Evolutionary conservation across 2,797 vertebrate genomes (phyloP).

Genomic region (Amblyopsis hoosieri): DNA sequence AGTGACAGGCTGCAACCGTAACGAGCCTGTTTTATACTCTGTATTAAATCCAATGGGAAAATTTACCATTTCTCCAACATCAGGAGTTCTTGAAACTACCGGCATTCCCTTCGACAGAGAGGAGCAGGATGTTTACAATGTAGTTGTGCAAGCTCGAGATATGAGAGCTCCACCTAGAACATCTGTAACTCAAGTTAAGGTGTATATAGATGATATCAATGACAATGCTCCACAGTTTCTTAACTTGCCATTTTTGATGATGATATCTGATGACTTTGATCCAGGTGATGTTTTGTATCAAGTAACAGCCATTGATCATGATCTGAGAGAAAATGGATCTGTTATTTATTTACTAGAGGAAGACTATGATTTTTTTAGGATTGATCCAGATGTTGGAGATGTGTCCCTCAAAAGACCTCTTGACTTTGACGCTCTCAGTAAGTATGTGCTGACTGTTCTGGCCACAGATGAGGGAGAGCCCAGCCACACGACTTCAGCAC

Average conservation of each 20-base stretch:
- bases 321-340: constrained; percentile 85
- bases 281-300: constrained; percentile 94
- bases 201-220: constrained; percentile 90
- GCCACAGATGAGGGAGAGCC: constrained; percentile 86
- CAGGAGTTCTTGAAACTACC: constrained; percentile 88
- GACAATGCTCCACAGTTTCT: constrained; percentile 90
- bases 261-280: constrained; percentile 87
- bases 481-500: constrained; percentile 73
- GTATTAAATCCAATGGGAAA: constrained; percentile 84
- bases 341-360: constrained; percentile 87
- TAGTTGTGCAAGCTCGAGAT: constrained; percentile 89
- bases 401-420: constrained; percentile 90
- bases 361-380: constrained; percentile 87
- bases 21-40: constrained; percentile 87
- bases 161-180: constrained; percentile 81
- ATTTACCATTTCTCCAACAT: constrained; percentile 83
- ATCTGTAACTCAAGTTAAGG: constrained; percentile 83
- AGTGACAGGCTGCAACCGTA: constrained; percentile 81
- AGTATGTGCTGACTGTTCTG: constrained; percentile 85
- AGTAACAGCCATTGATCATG: constrained; percentile 86
- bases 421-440: constrained; percentile 90
- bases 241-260: constrained; percentile 87
- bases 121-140: constrained; percentile 77
- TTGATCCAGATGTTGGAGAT: constrained; percentile 90
- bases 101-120: constrained; percentile 89